phyloP scores from a whole-genome alignment of 2,797 vertebrate species.

The Martes flavigula region DNA sequence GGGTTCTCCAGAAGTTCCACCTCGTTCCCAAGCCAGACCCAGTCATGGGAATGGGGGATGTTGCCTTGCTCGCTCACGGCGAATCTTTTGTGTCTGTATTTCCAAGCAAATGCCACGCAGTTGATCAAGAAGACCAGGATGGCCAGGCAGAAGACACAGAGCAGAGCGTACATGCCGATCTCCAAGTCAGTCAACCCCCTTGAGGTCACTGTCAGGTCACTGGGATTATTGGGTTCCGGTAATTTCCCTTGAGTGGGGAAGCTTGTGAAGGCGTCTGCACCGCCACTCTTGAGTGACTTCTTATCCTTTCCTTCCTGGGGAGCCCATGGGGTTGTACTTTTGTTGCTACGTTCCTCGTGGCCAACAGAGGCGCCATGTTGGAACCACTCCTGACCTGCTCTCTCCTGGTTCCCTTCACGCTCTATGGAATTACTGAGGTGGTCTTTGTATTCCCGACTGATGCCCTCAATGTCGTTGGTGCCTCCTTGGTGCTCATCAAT shows the following conservation, averaged over 20 bases:
- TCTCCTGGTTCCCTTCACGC: constrained; percentile 85
- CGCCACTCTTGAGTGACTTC: constrained; percentile 84
- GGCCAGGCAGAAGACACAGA: constrained; percentile 97
- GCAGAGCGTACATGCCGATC: constrained; percentile 98
- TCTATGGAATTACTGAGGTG: constrained; percentile 87
- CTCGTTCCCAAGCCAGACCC: background rate
- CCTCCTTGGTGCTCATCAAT: constrained; percentile 81
- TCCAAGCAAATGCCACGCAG: constrained; percentile 97
- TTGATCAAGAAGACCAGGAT: constrained; percentile 98
- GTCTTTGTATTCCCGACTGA: constrained; percentile 86
- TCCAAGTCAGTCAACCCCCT: constrained; percentile 95
- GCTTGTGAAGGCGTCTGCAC: constrained; percentile 87
- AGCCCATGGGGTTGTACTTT: constrained; percentile 89
- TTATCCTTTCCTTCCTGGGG: constrained; percentile 84
- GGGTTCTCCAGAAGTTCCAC: constrained; percentile 12
- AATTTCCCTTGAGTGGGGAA: constrained; percentile 90
- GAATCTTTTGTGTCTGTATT: constrained; percentile 96
- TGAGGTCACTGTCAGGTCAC: constrained; percentile 90
- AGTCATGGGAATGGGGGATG: constrained; percentile 97
- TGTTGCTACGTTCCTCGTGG: constrained; percentile 88
- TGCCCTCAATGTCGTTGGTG: constrained; percentile 85
- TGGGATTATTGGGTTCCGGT: constrained; percentile 84
- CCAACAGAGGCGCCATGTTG: constrained; percentile 86
- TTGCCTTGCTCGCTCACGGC: constrained; percentile 94
- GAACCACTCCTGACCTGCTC: constrained; percentile 85